A percentile compares a stretch with the other conserved stretches of the same genome.
These are phyloP conservation scores for Zygogramma bicolorata DNA, from an alignment of 2,888 invertebrate species.

Conservation along the genomic window DNA sequence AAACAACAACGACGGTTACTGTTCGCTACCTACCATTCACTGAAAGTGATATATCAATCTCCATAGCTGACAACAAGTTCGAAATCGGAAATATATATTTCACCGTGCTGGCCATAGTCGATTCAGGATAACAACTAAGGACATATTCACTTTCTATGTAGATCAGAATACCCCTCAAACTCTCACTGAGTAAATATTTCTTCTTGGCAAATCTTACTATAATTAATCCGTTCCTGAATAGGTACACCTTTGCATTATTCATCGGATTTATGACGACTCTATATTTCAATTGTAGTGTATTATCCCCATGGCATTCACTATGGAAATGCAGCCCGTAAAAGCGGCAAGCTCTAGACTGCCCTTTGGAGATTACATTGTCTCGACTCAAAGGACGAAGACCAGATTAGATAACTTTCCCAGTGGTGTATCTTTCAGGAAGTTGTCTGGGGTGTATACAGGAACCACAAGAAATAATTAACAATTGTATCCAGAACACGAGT, in stretches of 20 bases:
- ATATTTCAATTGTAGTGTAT: conserved; percentile 50
- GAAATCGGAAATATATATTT: too few relatives aligned
- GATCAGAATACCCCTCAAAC: background rate
- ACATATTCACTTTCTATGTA: background rate
- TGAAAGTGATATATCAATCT: too few relatives aligned
- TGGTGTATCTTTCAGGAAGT: background rate
- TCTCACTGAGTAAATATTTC: conserved; percentile 25
- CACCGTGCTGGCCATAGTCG: too few relatives aligned
- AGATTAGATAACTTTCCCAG: conserved; percentile 27
- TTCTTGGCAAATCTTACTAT: conserved; percentile 39
- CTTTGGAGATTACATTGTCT: conserved; percentile 42
- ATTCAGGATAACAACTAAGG: too few relatives aligned
- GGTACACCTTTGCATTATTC: conserved; percentile 50
- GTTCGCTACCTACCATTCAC: too few relatives aligned
- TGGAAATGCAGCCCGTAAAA: conserved; percentile 41
- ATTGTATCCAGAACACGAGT: too few relatives aligned
- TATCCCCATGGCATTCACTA: conserved; percentile 48
- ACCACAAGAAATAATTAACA: background rate
- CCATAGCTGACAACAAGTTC: too few relatives aligned
- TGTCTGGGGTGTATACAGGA: background rate
- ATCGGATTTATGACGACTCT: conserved; percentile 48
- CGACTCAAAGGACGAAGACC: conserved; percentile 23
- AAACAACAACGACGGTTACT: too few relatives aligned
- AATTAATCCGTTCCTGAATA: conserved; percentile 47
- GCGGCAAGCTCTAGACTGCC: conserved; percentile 28